Base-by-base conservation (phyloP, 2,888 invertebrate genomes). In the Lagria hirta region DNA sequence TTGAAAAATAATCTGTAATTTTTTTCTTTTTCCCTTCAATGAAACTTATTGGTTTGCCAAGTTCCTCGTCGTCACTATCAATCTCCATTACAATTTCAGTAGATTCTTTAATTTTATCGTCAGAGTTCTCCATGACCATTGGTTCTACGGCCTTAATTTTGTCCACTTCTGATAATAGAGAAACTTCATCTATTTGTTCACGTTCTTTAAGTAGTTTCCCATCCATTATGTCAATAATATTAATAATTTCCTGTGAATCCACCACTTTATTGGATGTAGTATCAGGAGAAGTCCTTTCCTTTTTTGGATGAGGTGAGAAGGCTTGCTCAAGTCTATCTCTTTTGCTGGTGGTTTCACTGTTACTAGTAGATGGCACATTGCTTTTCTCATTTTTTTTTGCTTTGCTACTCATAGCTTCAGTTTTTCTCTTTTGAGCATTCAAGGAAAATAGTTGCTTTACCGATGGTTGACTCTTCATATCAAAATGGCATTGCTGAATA, bases 401-500 rank as follows among this genome's bases (percentile, higher is more conserved):
- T n/a, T n/a, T n/a, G n/a, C n/a, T n/a, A n/a, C n/a, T n/a, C n/a
- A n/a, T n/a, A n/a, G 21, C 4, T 6, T 41, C 41, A 16, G 41
- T 24, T 23, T 44, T 29, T 12, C 28, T 12, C 16, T 51, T 52
- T 17, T 43, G 46, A n/a, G 38, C 37, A n/a, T 26, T 45, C 32
- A 33, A 36, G 28, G 41, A 43, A 17, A 62, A 55, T 37, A 57
- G 58, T 6, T 57, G 52, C 32, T 56, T 58, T 20, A 66, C 55
- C 2, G 53, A 54, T n/a, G 64, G 59, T 43, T 68, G 64, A 10
- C 57, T 65, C 58, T 65, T 66, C 26, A 49, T 56, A 51, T 72
- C 71, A 49, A 69, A 67, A 41, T 77, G 63, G 1, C 69, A 64
- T 55, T 77, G 75, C 37, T 75, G 72, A 16, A 82, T 67, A 52